Base-by-base conservation (phyloP, 2,888 invertebrate species). In the Drosophila mulleri region DNA sequence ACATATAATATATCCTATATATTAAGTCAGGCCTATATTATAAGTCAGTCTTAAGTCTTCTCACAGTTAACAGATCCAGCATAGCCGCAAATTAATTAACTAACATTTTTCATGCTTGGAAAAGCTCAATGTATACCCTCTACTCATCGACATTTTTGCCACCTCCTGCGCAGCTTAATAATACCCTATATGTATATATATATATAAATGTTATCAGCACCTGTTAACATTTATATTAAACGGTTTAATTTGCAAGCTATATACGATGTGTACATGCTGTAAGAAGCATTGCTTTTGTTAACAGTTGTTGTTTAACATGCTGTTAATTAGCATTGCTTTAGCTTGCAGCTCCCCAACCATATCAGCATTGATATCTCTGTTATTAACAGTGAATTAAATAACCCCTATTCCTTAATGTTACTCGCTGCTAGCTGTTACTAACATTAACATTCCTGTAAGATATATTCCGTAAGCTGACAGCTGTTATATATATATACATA, bases 21-120 rank as follows among this genome's bases (percentile, higher is more conserved):
- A 14, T 8, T 35, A 53, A n/a, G 16, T 53, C 20, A 39, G 37
- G n/a, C n/a, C n/a, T n/a, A 11, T 58, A 16, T 26, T 14, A 12
- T 35, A 53, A n/a, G 16, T 53, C 20, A 39, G 37, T 12, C 53
- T n/a, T 12, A 53, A 50, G 32, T 20, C 32, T 14, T 37, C 20
- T 37, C 16, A 39, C n/a, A 23, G 37, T 23, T 23, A 14, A 32
- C 23, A 37, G 52, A 11, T n/a, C 23, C 52, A 37, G 52, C 23
- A 2, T 8, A 20, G 16, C 50, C 37, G 35, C 52, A 23, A 23
- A 37, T 53, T n/a, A n/a, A 20, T 52, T 52, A 37, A 20, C 16
- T 35, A 35, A 37, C 35, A 52, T 52, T 52, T 52, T 14, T 20
- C 35, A 20, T 37, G 52, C 52, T 53, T 37, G 5, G 16, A 16